These are phyloP conservation scores for Drosophila ezoana DNA, from an alignment of 2,888 invertebrate species.

Conservation along the genomic window DNA sequence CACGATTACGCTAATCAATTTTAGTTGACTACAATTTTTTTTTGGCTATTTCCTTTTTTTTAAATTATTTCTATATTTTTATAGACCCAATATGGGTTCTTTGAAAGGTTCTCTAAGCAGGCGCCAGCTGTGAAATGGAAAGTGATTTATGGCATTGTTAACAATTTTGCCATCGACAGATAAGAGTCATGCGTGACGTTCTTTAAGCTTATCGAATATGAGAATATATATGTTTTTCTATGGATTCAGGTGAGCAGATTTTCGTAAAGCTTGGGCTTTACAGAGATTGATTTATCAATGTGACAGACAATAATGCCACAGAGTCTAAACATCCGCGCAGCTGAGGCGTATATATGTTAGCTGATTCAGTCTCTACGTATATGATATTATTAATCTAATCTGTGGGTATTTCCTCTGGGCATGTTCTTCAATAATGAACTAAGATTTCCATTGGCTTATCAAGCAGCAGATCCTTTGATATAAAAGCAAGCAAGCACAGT, in stretches of 20 bases:
- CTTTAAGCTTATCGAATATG: background rate
- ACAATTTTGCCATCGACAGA: background rate
- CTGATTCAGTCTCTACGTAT: conserved; percentile 4
- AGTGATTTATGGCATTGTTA: background rate
- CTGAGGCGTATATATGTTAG: background rate
- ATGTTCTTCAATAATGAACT: conserved; percentile 14
- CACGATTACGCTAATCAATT: background rate
- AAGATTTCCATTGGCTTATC: conserved; percentile 30
- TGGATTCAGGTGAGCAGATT: background rate
- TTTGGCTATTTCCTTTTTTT: background rate
- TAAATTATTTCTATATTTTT: background rate
- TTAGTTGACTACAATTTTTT: background rate
- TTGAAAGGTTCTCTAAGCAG: background rate
- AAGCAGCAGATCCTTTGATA: conserved; percentile 19
- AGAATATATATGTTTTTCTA: background rate
- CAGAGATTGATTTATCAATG: conserved; percentile 43
- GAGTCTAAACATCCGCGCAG: conserved; percentile 21
- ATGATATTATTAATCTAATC: conserved; percentile 46
- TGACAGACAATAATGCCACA: conserved; percentile 4
- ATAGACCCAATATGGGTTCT: background rate
- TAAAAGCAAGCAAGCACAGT: conserved; percentile 7
- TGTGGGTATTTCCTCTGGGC: conserved; percentile 24
- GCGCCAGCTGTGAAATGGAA: conserved; percentile 6
- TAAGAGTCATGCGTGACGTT: background rate
- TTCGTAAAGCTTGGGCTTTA: background rate